Evolutionary conservation across 2,888 invertebrate genomes (phyloP).

Genomic region (Agapostemon virescens): DNA sequence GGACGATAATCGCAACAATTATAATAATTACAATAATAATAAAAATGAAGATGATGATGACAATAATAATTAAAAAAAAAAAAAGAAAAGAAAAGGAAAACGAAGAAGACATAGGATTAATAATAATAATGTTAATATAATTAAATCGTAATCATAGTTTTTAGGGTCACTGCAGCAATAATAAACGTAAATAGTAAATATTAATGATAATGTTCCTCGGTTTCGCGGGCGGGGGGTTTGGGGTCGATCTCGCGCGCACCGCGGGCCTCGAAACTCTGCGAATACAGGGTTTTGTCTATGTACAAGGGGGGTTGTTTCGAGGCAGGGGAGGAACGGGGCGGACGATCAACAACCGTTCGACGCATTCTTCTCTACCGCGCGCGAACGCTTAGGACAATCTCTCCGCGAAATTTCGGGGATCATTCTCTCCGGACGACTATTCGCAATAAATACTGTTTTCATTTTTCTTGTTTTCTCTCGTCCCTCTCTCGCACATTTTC

Average conservation of each 20-base stretch:
- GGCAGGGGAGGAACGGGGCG: background rate
- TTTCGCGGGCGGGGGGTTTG: background rate
- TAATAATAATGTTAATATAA: slow-evolving; percentile 29
- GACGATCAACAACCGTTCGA: slow-evolving; percentile 38
- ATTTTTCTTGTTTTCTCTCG: background rate
- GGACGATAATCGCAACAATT: slow-evolving; percentile 23
- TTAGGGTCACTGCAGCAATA: slow-evolving; percentile 48
- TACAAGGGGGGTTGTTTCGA: slow-evolving; percentile 10
- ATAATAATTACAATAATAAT: slow-evolving; percentile 44
- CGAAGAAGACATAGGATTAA: slow-evolving; percentile 26
- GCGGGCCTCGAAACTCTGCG: background rate
- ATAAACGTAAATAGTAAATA: slow-evolving; percentile 49
- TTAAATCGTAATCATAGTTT: slow-evolving; percentile 28
- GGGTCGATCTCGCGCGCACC: too few species aligned
- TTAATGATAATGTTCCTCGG: background rate
- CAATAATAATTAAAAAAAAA: slow-evolving; percentile 36
- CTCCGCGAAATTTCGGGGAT: background rate
- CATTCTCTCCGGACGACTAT: slow-evolving; percentile 26
- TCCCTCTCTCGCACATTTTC: background rate
- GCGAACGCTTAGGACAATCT: slow-evolving; percentile 8
- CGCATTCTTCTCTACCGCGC: slow-evolving; percentile 12
- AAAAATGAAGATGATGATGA: slow-evolving; percentile 20
- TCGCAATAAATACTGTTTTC: slow-evolving; percentile 46
- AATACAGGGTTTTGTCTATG: background rate
- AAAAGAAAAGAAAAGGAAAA: too few species aligned